These are phyloP conservation scores for Microdon myrmicae DNA, from an alignment of 2,888 invertebrate genomes.

Conservation along the genomic window DNA sequence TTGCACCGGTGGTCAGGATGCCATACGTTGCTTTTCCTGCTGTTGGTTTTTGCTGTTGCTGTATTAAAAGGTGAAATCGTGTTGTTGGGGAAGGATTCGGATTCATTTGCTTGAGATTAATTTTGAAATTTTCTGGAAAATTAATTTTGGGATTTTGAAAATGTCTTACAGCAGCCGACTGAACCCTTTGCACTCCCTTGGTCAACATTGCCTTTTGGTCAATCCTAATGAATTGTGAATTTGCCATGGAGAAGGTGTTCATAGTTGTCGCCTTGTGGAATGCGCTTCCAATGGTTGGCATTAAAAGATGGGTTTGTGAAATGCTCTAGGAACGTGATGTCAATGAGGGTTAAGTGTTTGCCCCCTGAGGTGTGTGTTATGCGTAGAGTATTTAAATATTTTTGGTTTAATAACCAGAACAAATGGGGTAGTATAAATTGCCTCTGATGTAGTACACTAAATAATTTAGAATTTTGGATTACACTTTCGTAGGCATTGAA, in stretches of 20 bases:
- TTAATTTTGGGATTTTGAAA: slow-evolving; percentile 60
- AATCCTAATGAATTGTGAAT: slow-evolving; percentile 51
- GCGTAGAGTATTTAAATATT: slow-evolving; percentile 41
- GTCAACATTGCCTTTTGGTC: slow-evolving; percentile 25
- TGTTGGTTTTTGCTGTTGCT: too few relatives aligned
- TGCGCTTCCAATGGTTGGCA: neutral
- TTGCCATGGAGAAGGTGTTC: slow-evolving; percentile 47
- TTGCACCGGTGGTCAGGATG: slow-evolving; percentile 49
- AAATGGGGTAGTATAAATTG: too few relatives aligned
- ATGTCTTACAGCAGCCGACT: slow-evolving; percentile 27
- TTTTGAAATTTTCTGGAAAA: slow-evolving; percentile 66
- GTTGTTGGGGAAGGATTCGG: slow-evolving; percentile 5
- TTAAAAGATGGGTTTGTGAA: neutral
- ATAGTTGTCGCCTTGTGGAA: slow-evolving; percentile 41
- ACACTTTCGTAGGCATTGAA: too few relatives aligned
- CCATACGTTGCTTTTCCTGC: slow-evolving; percentile 49
- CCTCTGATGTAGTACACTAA: too few relatives aligned
- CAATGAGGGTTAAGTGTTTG: slow-evolving; percentile 31
- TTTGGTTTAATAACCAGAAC: slow-evolving; percentile 16
- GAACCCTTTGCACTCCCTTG: neutral
- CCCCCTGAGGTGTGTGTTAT: slow-evolving; percentile 23
- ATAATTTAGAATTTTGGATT: too few relatives aligned
- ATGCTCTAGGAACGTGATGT: slow-evolving; percentile 24
- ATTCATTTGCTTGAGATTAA: slow-evolving; percentile 57
- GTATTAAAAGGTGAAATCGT: slow-evolving; percentile 46